Conservation (phyloP, 2,888 invertebrate species). For the Thecophora atra region DNA sequence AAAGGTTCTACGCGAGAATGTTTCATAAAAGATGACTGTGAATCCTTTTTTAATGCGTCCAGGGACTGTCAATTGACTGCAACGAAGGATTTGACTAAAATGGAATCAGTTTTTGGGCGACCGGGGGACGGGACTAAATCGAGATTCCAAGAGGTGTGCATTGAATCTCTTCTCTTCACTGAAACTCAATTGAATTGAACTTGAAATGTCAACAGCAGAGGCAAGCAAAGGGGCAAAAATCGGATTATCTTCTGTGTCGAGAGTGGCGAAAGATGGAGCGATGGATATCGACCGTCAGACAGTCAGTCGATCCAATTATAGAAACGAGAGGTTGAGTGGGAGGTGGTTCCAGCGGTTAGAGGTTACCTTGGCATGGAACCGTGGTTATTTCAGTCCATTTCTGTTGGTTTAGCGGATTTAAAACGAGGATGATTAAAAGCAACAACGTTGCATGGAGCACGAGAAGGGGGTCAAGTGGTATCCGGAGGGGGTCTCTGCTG, state of each 20-base stretch:
- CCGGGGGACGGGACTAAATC: conserved; percentile 4
- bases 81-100: too few relatives aligned
- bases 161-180: background rate
- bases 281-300: background rate
- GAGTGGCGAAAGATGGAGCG: background rate
- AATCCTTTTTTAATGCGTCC: too few relatives aligned
- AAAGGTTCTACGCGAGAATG: too few relatives aligned
- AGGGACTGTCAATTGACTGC: too few relatives aligned
- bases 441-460: background rate
- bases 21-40: too few relatives aligned
- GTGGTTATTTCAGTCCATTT: conserved; percentile 16
- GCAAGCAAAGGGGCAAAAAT: conserved; percentile 27
- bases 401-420: conserved; percentile 28
- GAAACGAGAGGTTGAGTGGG: too few relatives aligned
- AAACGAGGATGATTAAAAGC: conserved; percentile 9
- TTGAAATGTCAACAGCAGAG: conserved; percentile 38
- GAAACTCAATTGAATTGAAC: conserved; percentile 27
- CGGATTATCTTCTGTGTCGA: conserved; percentile 10
- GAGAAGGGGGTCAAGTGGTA: background rate
- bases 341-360: too few relatives aligned
- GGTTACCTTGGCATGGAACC: background rate
- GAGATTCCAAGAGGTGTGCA: background rate
- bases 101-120: too few relatives aligned
- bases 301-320: too few relatives aligned
- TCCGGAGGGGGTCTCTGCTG: conserved; percentile 1